Percentiles rank a stretch among this genome's conserved stretches.
These are phyloP conservation scores for Plecotus auritus DNA, from an alignment of 2,113 vertebrate species.

Conservation along the genomic window DNA sequence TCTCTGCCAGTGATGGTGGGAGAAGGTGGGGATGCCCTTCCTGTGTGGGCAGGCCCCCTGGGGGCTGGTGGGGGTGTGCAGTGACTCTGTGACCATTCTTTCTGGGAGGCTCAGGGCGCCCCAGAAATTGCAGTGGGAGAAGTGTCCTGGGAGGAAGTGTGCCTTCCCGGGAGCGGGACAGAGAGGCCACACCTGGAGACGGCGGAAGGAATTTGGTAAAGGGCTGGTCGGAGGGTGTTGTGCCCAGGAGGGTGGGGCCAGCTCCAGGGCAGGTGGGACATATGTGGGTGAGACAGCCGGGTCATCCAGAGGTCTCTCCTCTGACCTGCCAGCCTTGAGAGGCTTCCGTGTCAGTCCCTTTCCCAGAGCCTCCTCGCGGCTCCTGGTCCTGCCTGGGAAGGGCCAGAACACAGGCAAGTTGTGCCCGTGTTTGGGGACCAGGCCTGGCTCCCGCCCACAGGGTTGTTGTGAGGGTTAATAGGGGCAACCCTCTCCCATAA, in stretches of 20 bases:
- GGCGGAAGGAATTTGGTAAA: accelerated
- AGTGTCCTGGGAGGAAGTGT: not conserved
- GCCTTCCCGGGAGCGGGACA: accelerated
- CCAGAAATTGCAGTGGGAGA: not conserved
- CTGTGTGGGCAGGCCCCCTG: accelerated
- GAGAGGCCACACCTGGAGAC: not conserved
- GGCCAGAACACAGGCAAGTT: accelerated
- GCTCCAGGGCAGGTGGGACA: accelerated
- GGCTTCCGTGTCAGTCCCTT: not conserved
- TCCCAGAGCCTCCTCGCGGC: not conserved
- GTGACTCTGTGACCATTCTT: accelerated
- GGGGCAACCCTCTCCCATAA: not conserved
- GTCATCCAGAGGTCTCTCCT: not conserved
- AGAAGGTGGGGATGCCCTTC: accelerated
- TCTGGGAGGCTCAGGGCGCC: not conserved
- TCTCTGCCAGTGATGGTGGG: accelerated
- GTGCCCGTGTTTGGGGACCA: accelerated
- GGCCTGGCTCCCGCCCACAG: accelerated
- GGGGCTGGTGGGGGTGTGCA: not conserved
- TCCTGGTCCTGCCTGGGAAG: not conserved
- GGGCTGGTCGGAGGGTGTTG: too few species aligned
- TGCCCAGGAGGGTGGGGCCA: not conserved
- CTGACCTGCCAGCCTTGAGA: too few species aligned
- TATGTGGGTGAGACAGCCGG: not conserved
- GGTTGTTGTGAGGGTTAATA: not conserved